Evolutionary conservation across 23 tunicate genomes (phyloP), one percentile per base, ranked within the genome.

Genomic region (Trididemnum miniatum): DNA sequence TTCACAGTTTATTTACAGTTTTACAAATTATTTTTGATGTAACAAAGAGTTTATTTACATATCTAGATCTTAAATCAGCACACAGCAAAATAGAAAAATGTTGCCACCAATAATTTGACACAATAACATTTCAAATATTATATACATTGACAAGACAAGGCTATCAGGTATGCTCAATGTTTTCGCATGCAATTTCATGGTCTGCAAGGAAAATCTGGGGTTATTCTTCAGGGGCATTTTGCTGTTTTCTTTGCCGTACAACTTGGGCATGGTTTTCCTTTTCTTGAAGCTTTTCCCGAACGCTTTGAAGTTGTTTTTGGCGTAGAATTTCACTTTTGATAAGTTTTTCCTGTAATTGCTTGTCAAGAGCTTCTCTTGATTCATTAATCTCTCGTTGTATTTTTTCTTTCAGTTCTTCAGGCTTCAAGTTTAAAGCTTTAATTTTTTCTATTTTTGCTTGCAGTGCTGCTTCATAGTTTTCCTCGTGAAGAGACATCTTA

Each of bases 201-300:
- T n/a, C n/a, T n/a, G n/a, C n/a, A n/a, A n/a, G n/a, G n/a, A n/a
- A n/a, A n/a, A n/a, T n/a, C n/a, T n/a, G n/a, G n/a, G n/a, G n/a
- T n/a, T n/a, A n/a, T n/a, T 59, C 36, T 3, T 23, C 51, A 1
- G 31, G 73, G 23, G 37, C 72, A 4, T 78, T 18, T 44, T 86
- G 77, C 72, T 73, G 67, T 38, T 77, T 77, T 22, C 82, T 91
- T 35, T 91, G 91, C 0, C 97, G 90, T 12, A 91, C 90, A 69
- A 86, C 79, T 30, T 86, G 91, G 2, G 90, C 97, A 57, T 91
- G 90, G 34, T 91, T 82, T 82, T 91, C 97, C 80, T 86, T 86
- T 31, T 86, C 97, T 35, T 82, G 89, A 20, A 80, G 81, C 54
- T 69, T 76, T 29, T 82, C 91, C 0, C 84, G 84, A 35, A 81